Evolutionary conservation across 2,113 vertebrate species (phyloP), one percentile per base, ranked within the genome.

Genomic region (Tinamus guttatus): DNA sequence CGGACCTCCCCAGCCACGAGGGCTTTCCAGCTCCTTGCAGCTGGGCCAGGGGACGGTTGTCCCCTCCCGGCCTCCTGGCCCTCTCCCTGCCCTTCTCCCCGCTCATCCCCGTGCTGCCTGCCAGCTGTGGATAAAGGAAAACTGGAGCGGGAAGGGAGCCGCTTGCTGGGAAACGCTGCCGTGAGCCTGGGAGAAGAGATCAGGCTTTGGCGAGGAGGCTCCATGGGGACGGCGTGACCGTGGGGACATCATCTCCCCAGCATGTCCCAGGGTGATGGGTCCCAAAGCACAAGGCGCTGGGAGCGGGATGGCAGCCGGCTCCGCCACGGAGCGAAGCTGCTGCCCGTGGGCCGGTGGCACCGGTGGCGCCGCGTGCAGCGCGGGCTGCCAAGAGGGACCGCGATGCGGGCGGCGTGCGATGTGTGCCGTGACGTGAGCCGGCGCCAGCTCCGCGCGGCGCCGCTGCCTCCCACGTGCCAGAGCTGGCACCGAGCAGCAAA

Each of bases 51-150:
- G 60, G 49, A 24, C 11, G 3, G 16, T 63, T 7, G 6, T 36
- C 76, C 62, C 20, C 82, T 38, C 64, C 47, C 22, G 21, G 14
- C 54, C 32, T 43, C 47, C 47, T 22, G 47, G 47, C 10, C 18
- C 47, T 22, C 47, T 49, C 47, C 47, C 30, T 68, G 65, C 41
- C 43, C 64, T 67, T 25, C 60, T 74, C 60, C 62, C 65, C 32
- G 30, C 22, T 41, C 5, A 0, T 87, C 40, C 36, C 63, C n/a
- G 68, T 0, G 0, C 24, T 79, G 80, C 20, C 28, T 20, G 17
- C 25, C 59, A 81, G 47, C 47, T 22, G 47, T 68, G 32, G 24
- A 63, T 62, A 76, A 60, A 56, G 73, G 73, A 78, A 91, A 9
- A 91, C 24, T 6, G 18, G 67, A 85, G 87, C 73, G 89, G 41